Base-by-base conservation (phyloP, 37 sponge, comb jelly and placozoan genomes). In the Hormiphora californensis region DNA sequence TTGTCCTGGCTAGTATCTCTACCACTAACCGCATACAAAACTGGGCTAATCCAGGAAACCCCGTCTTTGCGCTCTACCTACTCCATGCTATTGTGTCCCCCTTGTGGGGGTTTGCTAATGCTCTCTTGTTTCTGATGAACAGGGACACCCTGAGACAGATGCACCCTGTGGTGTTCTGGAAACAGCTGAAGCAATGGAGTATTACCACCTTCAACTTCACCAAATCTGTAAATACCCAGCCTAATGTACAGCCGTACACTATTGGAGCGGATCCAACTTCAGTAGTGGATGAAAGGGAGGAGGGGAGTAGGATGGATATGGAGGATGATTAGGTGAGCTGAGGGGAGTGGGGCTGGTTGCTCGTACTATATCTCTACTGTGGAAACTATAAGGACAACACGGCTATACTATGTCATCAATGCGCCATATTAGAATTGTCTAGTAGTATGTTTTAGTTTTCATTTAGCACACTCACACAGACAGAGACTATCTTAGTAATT, bases 31-130 rank as follows among this genome's bases (percentile, higher is more conserved):
- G 81, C 25, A 73, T 73, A 1, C 81, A 73, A 9, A 73, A 73
- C 81, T 73, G 81, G 81, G 43, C 81, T n/a, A 27, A 73, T 19
- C 81, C 81, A 36, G 81, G 35, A 0, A 27, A 73, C 81, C 81
- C 81, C 3, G 35, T 32, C 25, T 73, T 41, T 41, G 81, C n/a
- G 43, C 27, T 73, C 28, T 33, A 43, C 8, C 36, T 73, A 1
- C 27, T 28, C 2, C 81, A 73, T 46, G 40, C 81, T 28, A 73
- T 73, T 23, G 35, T 33, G 4, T 73, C 81, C 2, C 81, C 81
- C 23, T 41, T 73, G 81, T 73, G 32, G 22, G 81, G 81, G 32
- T 73, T 73, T 73, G 81, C 43, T 28, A 73, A 73, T 40, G 81
- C 81, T 21, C 23, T 27, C 12, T 3, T 73, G 44, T 73, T 73